Evolutionary conservation across 2,888 invertebrate genomes (phyloP).

Genomic region (Nephrotoma flavescens): DNA sequence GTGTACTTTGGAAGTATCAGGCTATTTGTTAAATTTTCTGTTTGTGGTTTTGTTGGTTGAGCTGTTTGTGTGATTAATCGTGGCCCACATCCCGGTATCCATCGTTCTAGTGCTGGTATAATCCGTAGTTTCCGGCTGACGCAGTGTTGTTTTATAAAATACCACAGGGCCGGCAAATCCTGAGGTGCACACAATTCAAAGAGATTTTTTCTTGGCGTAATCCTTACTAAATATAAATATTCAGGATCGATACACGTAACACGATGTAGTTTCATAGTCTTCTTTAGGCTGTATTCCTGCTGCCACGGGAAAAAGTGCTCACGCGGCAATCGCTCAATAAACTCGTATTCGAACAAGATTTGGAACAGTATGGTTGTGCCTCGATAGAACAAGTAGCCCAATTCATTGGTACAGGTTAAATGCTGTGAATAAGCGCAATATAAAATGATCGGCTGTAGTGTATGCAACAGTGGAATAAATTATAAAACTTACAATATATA

Average conservation of each 20-base stretch:
- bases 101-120: constrained; percentile 58
- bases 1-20: constrained; percentile 21
- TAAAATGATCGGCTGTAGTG: background rate
- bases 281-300: constrained; percentile 18
- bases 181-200: constrained; percentile 35
- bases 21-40: constrained; percentile 14
- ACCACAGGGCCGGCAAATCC: constrained; percentile 48
- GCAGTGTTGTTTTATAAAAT: constrained; percentile 52
- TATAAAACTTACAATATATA: constrained; percentile 40
- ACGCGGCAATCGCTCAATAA: constrained; percentile 44
- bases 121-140: constrained; percentile 41
- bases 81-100: constrained; percentile 59
- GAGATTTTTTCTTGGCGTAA: constrained; percentile 44
- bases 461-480: background rate
- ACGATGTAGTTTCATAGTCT: constrained; percentile 20
- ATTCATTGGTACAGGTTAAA: constrained; percentile 39
- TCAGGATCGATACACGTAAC: constrained; percentile 34
- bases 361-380: constrained; percentile 48
- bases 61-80: constrained; percentile 36
- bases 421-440: constrained; percentile 24
- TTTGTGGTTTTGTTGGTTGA: background rate
- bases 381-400: constrained; percentile 38
- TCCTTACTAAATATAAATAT: constrained; percentile 45
- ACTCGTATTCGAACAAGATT: constrained; percentile 46
- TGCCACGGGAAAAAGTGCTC: constrained; percentile 54